Conservation (phyloP, 2,888 invertebrate species). For the Baronia brevicornis region DNA sequence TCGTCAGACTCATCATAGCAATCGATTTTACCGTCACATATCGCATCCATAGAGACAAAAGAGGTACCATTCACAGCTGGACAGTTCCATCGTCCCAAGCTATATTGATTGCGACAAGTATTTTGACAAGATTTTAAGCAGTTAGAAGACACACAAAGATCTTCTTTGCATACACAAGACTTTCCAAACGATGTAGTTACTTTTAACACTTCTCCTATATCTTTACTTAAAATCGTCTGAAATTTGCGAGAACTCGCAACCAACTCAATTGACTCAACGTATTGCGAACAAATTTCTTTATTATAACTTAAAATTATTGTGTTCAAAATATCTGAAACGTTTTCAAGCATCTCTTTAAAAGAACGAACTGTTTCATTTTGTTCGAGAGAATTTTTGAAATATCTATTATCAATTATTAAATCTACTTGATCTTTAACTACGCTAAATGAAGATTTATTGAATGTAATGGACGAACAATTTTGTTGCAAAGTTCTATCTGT, state of each 20-base stretch:
- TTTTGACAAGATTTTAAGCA: conserved; percentile 39
- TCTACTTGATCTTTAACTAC: too few relatives aligned
- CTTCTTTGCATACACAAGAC: conserved; percentile 35
- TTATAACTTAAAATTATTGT: conserved; percentile 7
- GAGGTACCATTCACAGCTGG: conserved; percentile 29
- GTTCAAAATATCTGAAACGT: conserved; percentile 4
- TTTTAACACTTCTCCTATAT: conserved; percentile 8
- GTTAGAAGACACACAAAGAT: conserved; percentile 26
- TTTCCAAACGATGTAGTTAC: conserved; percentile 17
- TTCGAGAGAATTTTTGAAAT: too few relatives aligned
- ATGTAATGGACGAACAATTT: conserved; percentile 29
- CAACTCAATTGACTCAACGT: conserved; percentile 5
- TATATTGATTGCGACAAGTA: conserved; percentile 43
- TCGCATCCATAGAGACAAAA: conserved; percentile 33
- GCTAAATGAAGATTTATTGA: conserved; percentile 24
- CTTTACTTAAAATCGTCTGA: conserved; percentile 7
- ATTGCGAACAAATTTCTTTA: conserved; percentile 8
- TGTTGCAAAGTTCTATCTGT: conserved; percentile 29
- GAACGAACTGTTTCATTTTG: too few relatives aligned
- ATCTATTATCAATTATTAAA: too few relatives aligned
- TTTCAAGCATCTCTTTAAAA: conserved; percentile 3
- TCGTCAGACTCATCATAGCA: conserved; percentile 59
- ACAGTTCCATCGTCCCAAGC: conserved; percentile 42
- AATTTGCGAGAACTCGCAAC: conserved; percentile 7
- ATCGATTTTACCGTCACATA: conserved; percentile 62